Evolutionary conservation across 2,113 vertebrate species (phyloP).

Genomic region (Sitta europaea): DNA sequence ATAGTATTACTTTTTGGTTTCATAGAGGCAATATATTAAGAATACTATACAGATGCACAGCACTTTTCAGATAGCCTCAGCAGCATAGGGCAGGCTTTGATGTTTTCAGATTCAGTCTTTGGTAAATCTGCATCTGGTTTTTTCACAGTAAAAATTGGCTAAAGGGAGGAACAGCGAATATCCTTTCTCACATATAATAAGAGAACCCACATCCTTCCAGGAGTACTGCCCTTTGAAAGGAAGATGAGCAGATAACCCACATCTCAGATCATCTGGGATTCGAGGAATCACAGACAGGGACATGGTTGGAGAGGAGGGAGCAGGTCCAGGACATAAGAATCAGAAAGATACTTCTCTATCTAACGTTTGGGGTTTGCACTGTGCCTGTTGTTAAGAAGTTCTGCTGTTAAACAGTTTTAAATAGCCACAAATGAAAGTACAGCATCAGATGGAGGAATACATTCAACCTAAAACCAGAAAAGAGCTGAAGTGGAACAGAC

Average conservation of each 20-base stretch:
- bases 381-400: not conserved
- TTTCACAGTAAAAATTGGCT: not conserved
- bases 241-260: not conserved
- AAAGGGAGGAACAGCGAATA: not conserved
- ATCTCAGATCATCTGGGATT: not conserved
- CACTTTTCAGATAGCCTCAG: not conserved
- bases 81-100: not conserved
- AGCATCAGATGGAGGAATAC: not conserved
- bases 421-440: not conserved
- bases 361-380: not conserved
- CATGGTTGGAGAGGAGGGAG: not conserved
- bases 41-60: not conserved
- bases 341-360: not conserved
- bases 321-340: not conserved
- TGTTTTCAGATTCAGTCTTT: not conserved
- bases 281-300: not conserved
- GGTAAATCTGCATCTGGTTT: not conserved
- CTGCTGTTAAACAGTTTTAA: not conserved
- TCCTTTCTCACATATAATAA: not conserved
- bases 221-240: not conserved
- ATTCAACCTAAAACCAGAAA: not conserved
- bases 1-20: not conserved
- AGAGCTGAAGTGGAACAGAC: not conserved
- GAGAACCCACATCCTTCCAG: not conserved
- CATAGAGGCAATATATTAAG: not conserved